phyloP scores from a whole-genome alignment of 2,888 invertebrate genomes.

The Parapristionchus giblindavisi region DNA sequence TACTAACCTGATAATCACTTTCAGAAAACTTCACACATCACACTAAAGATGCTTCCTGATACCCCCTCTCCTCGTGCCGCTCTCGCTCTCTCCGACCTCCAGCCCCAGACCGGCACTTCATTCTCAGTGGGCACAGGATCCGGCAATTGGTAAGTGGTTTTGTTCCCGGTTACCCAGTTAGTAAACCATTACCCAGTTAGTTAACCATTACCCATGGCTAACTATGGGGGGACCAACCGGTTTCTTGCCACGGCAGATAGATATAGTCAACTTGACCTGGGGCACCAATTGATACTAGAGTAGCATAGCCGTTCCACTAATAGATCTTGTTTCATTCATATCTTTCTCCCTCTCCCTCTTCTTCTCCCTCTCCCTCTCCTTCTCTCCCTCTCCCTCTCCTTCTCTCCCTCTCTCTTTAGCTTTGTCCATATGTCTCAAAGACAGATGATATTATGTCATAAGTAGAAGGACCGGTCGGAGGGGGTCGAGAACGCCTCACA shows the following conservation, averaged over 20 bases:
- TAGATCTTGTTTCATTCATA: background rate
- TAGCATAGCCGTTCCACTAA: too few relatives aligned
- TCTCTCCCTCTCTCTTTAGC: background rate
- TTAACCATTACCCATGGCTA: too few relatives aligned
- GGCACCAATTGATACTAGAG: too few relatives aligned
- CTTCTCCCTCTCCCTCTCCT: background rate
- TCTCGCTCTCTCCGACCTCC: constrained; percentile 68
- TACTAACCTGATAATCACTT: too few relatives aligned
- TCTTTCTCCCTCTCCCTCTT: background rate
- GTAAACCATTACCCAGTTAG: too few relatives aligned
- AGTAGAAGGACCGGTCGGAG: constrained; percentile 4
- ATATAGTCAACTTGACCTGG: too few relatives aligned
- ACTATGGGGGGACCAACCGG: too few relatives aligned
- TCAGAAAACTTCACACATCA: too few relatives aligned
- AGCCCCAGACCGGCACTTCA: constrained; percentile 59
- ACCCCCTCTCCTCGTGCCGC: constrained; percentile 68
- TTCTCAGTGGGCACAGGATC: constrained; percentile 57
- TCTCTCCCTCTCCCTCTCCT: background rate
- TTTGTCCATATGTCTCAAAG: background rate
- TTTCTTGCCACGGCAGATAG: too few relatives aligned
- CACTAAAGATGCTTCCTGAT: constrained; percentile 69
- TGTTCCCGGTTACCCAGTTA: too few relatives aligned
- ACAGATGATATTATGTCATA: too few relatives aligned
- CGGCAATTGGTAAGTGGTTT: constrained; percentile 61
- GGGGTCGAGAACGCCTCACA: background rate